Evolutionary conservation across 2,113 vertebrate genomes (phyloP), one percentile per base, ranked within the genome.

Genomic region (Anolis carolinensis): DNA sequence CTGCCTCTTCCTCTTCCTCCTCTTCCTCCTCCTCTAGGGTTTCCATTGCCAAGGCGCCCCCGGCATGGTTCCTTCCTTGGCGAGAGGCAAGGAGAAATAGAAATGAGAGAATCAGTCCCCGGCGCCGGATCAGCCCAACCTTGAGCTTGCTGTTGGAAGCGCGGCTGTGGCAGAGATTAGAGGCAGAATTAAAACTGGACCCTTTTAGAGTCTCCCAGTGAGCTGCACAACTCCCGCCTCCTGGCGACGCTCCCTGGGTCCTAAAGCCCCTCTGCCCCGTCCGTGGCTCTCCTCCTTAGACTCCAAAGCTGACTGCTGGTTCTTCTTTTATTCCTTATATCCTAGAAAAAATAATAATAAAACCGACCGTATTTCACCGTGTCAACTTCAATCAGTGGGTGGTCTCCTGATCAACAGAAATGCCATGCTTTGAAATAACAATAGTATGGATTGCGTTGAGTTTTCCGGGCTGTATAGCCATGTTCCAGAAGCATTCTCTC

Each of bases 171-270:
- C 94, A 87, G 94, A 95, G 97, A 97, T 97, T 95, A 96, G 93
- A 94, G 93, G 92, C 92, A 83, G 95, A 96, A 96, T 96, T 96
- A 96, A 96, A 96, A 89, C 95, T 95, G 96, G 97, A 96, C 96
- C 96, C 95, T 96, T 95, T 82, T 92, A 94, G 78, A 86, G 94
- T 93, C 95, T 93, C 94, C 94, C 94, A 92, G 95, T 94, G 96
- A 94, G 89, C 93, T 88, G 91, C 96, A 96, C 97, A 96, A 97
- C 96, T 96, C 96, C 96, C 88, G 83, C 87, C 91, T 90, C 93
- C 82, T 90, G 89, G 87, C 74, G 93, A 87, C 71, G 93, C 90
- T 92, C 87, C 92, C 95, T 93, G 96, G 96, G 96, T 97, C 96
- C 95, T 97, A 96, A 82, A 90, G 39, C 39, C 39, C 3, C 89